Evolutionary conservation across 1,140 invertebrate genomes (phyloP).

Genomic region (Meloidogyne floridensis): DNA sequence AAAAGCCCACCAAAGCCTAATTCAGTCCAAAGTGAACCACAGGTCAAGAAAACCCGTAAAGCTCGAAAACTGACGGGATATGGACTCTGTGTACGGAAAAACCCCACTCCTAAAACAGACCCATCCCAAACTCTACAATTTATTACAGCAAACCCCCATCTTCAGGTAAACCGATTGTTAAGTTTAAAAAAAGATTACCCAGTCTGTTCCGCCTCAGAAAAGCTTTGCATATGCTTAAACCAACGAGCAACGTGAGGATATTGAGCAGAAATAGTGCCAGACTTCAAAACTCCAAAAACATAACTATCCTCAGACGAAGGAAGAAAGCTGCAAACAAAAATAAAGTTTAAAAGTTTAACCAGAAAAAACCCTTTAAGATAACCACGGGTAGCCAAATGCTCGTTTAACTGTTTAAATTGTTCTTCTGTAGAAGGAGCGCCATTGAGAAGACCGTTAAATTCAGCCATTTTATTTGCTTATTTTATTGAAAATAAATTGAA

Average conservation of each 20-base stretch:
- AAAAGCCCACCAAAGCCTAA: too few species aligned
- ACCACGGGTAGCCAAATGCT: slow-evolving; percentile 21
- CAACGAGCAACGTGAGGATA: slow-evolving; percentile 80
- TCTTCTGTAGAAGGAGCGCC: background rate
- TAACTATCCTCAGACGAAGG: slow-evolving; percentile 35
- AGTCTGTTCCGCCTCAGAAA: slow-evolving; percentile 69
- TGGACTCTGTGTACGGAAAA: too few species aligned
- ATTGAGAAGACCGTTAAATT: background rate
- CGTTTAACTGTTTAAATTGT: slow-evolving; percentile 10
- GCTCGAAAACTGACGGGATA: too few species aligned
- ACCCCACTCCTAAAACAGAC: too few species aligned
- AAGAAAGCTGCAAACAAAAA: slow-evolving; percentile 23
- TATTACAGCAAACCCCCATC: too few species aligned
- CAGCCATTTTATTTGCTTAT: background rate
- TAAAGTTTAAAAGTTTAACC: background rate
- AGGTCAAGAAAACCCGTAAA: too few species aligned
- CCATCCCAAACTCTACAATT: too few species aligned
- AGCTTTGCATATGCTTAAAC: slow-evolving; percentile 83
- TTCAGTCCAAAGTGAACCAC: too few species aligned
- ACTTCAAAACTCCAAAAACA: slow-evolving; percentile 25
- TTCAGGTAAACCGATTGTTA: too few species aligned
- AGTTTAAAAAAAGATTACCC: slow-evolving; percentile 13
- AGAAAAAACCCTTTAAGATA: slow-evolving; percentile 18
- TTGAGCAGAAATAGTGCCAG: slow-evolving; percentile 10
- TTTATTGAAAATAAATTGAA: background rate